Base-by-base conservation (phyloP, 2,113 vertebrate genomes). In the Tylochromis polylepis region DNA sequence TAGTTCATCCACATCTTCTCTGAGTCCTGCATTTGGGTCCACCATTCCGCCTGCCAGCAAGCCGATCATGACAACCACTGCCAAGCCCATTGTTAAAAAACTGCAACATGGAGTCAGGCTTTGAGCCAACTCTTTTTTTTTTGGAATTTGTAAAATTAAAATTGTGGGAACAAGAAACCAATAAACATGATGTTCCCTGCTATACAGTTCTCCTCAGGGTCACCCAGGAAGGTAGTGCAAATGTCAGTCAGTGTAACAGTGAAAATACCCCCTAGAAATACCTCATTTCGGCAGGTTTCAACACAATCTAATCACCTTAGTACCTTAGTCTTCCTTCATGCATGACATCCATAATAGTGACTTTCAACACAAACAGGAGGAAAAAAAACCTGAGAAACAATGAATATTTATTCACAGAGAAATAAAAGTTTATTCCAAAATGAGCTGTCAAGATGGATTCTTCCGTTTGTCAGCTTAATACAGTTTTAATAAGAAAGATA, bases 261-360 rank as follows among this genome's bases (percentile, higher is more conserved):
- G 41, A 67, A 83, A 67, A 88, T 87, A 20, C 49, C 60, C 59
- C n/a, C 18, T 78, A 36, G 84, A 31, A 78, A 84, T 18, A 53
- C 60, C 49, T 85, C 16, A 55, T 87, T 91, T 87, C 84, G 59
- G n/a, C 84, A 55, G 38, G 65, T 91, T 89, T 87, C 72, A 85
- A 83, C 87, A 89, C 41, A 75, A 78, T 81, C 51, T 72, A 90
- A 85, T 89, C 83, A 86, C 46, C n/a, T n/a, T 34, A 31, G 34
- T 70, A 43, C 60, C 79, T 62, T 86, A 86, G 78, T 75, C 56
- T 70, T 87, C 72, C 46, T 43, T 86, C 22, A 84, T 82, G 70
- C 87, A 60, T 81, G 86, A 84, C 72, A 84, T 58, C 38, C 65
- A 49, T 22, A 51, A 31, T 20, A 51, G 27, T 31, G 70, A 77